Evolutionary conservation across 2,888 invertebrate genomes (phyloP).

Genomic region (Drosophila basisetae): DNA sequence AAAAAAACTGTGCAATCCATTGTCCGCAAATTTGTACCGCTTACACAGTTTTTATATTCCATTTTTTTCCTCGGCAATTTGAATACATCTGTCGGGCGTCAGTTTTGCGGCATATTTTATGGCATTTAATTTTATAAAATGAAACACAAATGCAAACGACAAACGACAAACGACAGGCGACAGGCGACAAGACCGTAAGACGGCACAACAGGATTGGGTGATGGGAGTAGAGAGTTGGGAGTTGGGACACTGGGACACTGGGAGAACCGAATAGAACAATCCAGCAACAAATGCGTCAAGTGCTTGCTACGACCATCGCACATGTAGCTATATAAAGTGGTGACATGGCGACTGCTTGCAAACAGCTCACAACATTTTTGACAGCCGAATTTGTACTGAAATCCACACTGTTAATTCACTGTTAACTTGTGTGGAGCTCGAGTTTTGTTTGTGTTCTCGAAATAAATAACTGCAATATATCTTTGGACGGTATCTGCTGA

Average conservation of each 20-base stretch:
- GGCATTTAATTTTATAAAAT: not conserved
- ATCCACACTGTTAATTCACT: not conserved
- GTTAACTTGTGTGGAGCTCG: not conserved
- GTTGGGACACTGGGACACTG: not conserved
- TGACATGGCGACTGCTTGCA: not conserved
- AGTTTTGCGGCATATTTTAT: not conserved
- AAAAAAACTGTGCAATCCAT: not conserved
- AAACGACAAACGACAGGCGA: not conserved
- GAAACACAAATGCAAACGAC: slow-evolving; percentile 1
- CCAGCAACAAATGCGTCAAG: not conserved
- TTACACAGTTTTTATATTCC: not conserved
- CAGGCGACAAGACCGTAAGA: not conserved
- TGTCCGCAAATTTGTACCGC: not conserved
- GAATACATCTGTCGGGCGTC: not conserved
- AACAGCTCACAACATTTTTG: not conserved
- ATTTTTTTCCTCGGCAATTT: not conserved
- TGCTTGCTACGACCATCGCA: not conserved
- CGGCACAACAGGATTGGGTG: not conserved
- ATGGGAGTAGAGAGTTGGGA: not conserved
- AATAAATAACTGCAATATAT: not conserved
- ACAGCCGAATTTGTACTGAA: not conserved
- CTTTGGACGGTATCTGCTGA: not conserved
- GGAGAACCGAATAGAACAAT: not conserved
- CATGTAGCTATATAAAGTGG: not conserved
- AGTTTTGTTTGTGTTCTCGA: not conserved